Evolutionary conservation across 2,113 vertebrate genomes (phyloP).

Genomic region (Chionomys nivalis): DNA sequence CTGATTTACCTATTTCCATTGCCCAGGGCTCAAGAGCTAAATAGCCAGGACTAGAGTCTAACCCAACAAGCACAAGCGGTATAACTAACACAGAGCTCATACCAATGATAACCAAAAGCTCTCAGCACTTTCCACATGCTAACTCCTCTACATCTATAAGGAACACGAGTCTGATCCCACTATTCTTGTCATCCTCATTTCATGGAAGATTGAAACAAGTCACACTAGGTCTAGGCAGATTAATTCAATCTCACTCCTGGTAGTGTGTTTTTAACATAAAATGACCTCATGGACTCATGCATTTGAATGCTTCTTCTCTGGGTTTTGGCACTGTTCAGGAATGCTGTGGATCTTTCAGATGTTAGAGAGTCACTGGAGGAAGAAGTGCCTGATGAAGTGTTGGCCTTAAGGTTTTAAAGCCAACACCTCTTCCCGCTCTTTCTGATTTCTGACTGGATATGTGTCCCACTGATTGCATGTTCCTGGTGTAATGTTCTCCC

Average conservation of each 20-base stretch:
- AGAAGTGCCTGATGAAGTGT: not conserved
- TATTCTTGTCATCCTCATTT: not conserved
- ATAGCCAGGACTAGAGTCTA: not conserved
- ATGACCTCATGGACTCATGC: not conserved
- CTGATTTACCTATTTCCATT: not conserved
- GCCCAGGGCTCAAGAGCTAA: not conserved
- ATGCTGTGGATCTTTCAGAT: not conserved
- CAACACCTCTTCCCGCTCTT: not conserved
- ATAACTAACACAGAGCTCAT: not conserved
- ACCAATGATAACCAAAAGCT: not conserved
- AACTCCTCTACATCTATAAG: not conserved
- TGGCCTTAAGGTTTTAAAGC: not conserved
- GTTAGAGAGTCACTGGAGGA: not conserved
- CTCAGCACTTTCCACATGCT: not conserved
- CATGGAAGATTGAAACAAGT: not conserved
- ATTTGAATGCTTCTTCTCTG: no score
- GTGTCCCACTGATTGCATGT: not conserved
- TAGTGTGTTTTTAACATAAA: not conserved
- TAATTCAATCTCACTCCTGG: not conserved
- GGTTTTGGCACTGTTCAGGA: not conserved
- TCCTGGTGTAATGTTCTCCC: not conserved
- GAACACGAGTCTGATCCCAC: not conserved
- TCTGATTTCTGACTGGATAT: no score
- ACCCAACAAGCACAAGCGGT: not conserved
- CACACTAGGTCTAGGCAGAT: not conserved